Conservation (phyloP, 2,888 invertebrate genomes). For the Sturmia bella region DNA sequence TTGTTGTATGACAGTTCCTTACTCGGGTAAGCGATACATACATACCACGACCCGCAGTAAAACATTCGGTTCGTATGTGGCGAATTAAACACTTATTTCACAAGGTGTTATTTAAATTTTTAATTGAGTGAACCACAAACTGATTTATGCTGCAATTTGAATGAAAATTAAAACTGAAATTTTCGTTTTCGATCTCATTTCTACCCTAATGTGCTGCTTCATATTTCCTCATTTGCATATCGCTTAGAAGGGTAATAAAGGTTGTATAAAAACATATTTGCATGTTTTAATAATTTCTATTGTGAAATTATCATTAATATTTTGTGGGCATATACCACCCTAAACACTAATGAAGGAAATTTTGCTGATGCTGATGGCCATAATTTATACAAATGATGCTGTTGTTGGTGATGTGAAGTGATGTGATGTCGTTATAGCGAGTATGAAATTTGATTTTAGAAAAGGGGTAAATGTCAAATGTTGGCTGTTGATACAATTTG, state of each 20-base stretch:
- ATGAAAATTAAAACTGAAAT: no score
- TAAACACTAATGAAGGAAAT: conserved; percentile 50
- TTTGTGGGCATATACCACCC: conserved; percentile 35
- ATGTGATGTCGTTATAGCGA: conserved; percentile 14
- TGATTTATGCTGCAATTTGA: no score
- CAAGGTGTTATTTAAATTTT: no score
- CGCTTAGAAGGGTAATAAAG: not conserved
- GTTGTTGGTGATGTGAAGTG: not conserved
- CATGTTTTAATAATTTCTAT: conserved; percentile 46
- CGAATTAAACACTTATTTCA: no score
- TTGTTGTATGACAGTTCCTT: no score
- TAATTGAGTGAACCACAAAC: no score
- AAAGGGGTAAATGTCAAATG: conserved; percentile 55
- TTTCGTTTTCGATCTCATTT: no score
- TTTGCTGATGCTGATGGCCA: conserved; percentile 34
- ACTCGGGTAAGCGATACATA: no score
- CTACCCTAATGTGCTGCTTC: no score
- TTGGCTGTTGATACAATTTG: conserved; percentile 34
- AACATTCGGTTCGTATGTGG: no score
- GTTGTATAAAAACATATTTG: conserved; percentile 48
- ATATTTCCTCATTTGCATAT: no score
- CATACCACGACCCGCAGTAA: no score
- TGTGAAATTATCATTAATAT: conserved; percentile 53
- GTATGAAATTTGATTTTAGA: conserved; percentile 44
- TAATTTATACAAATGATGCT: conserved; percentile 33